phyloP scores from a whole-genome alignment of 2,113 vertebrate species.

The Alligator sinensis region DNA sequence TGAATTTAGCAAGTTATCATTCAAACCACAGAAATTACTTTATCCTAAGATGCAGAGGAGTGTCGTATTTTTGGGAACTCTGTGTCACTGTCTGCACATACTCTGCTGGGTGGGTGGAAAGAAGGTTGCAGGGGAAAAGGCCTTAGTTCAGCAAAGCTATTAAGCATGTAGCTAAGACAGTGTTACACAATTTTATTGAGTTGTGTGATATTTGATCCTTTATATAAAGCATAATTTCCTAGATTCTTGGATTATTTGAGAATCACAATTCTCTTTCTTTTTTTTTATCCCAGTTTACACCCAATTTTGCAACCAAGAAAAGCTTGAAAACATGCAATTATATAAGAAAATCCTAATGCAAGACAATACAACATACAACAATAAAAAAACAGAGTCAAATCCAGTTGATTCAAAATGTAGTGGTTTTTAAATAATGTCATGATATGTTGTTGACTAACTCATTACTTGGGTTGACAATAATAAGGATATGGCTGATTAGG shows the following conservation, averaged over 20 bases:
- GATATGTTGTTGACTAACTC: background rate
- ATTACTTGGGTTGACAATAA: background rate
- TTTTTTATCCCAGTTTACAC: too few relatives aligned
- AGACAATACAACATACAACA: too few relatives aligned
- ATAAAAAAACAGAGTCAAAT: background rate
- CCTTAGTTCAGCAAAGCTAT: background rate
- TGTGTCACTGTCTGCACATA: background rate
- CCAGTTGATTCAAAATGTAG: background rate
- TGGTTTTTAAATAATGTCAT: background rate
- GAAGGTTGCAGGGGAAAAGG: background rate
- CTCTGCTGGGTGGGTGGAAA: background rate
- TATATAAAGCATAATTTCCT: background rate
- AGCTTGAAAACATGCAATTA: background rate
- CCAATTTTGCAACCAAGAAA: background rate
- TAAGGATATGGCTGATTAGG: background rate
- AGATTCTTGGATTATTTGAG: background rate
- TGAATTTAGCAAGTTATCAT: slow-evolving; percentile 48
- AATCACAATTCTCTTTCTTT: too few relatives aligned
- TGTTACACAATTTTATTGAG: background rate
- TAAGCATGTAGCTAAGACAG: background rate
- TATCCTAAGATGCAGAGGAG: background rate
- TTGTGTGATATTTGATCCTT: background rate
- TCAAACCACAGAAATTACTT: slow-evolving; percentile 23
- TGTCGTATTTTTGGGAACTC: slow-evolving; percentile 6
- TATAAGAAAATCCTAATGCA: background rate